phyloP scores from a whole-genome alignment of 2,888 invertebrate genomes.

The Luffia ferchaultella region DNA sequence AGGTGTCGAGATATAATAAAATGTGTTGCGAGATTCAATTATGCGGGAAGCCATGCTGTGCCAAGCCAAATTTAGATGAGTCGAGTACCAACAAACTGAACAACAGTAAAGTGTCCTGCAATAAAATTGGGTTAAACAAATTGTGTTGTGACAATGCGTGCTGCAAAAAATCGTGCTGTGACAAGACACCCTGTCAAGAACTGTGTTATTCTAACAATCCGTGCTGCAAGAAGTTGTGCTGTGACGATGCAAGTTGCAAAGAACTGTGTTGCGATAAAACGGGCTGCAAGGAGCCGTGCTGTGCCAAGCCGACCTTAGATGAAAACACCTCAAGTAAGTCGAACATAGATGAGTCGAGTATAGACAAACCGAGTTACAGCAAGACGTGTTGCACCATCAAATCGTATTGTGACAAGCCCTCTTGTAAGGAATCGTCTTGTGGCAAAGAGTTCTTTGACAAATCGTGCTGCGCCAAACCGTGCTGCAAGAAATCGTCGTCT shows the following conservation, averaged over 20 bases:
- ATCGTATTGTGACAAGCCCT: not conserved
- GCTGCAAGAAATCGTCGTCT: not conserved
- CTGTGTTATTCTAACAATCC: too few relatives aligned
- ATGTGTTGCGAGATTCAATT: too few relatives aligned
- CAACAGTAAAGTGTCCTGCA: not conserved
- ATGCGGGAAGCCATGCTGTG: too few relatives aligned
- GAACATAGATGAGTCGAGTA: too few relatives aligned
- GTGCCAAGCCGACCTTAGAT: not conserved
- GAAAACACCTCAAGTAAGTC: not conserved
- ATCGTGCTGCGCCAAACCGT: not conserved
- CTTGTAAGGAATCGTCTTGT: not conserved
- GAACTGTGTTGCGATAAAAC: not conserved
- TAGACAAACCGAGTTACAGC: not conserved
- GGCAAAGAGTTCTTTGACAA: not conserved
- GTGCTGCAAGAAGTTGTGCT: not conserved
- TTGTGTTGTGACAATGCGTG: not conserved
- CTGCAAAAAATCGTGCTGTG: not conserved
- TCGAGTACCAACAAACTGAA: not conserved
- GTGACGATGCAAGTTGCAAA: not conserved
- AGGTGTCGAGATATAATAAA: too few relatives aligned
- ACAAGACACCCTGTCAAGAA: not conserved
- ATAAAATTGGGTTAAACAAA: not conserved
- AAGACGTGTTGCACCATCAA: not conserved
- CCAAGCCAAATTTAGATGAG: not conserved
- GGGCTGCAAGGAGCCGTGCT: not conserved